Evolutionary conservation across 2,113 vertebrate genomes (phyloP).

Genomic region (Psephotus haematonotus): DNA sequence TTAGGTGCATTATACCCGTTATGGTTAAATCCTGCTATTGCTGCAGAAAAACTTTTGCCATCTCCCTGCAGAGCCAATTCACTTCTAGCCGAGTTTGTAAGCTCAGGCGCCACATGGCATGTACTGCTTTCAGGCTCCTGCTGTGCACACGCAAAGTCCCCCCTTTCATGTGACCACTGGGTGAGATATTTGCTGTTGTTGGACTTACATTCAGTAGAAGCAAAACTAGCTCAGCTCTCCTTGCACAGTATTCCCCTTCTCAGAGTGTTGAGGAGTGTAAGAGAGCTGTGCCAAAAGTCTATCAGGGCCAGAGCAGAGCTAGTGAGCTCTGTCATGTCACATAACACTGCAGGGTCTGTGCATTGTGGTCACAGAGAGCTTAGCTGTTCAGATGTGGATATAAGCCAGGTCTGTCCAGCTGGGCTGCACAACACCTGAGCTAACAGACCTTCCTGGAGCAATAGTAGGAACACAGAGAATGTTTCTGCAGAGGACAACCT

Average conservation of each 20-base stretch:
- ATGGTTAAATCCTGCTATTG: neutral
- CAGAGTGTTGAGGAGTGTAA: neutral
- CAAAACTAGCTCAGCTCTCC: neutral
- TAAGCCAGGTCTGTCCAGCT: neutral
- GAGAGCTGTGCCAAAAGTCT: neutral
- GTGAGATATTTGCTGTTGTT: neutral
- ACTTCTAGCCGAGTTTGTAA: fast-evolving
- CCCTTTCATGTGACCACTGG: neutral
- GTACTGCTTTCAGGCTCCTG: neutral
- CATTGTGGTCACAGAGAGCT: neutral
- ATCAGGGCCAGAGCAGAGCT: neutral
- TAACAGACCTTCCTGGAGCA: neutral
- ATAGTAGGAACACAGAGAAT: fast-evolving
- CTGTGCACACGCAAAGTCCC: neutral
- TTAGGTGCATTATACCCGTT: neutral
- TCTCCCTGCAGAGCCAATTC: neutral
- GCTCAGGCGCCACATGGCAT: fast-evolving
- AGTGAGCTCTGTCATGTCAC: neutral
- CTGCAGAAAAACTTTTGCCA: neutral
- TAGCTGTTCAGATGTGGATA: neutral
- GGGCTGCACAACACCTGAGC: neutral
- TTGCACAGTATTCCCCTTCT: neutral
- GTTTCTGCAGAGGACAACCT: neutral
- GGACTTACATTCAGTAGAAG: neutral
- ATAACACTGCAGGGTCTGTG: neutral